phyloP scores from a whole-genome alignment of 2,113 vertebrate species.

The Propithecus coquereli region DNA sequence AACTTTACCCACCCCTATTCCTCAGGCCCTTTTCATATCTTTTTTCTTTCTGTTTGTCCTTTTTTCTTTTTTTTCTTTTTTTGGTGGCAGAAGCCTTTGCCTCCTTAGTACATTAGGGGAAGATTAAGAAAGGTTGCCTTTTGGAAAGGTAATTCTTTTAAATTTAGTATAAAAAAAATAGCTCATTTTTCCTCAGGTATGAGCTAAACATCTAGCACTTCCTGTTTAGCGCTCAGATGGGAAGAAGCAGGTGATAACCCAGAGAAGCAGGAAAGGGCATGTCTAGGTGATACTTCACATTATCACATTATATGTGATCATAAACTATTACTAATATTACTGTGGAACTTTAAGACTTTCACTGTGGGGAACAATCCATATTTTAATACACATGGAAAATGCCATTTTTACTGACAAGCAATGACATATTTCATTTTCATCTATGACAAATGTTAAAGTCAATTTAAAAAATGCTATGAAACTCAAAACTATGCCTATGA shows the following conservation, averaged over 20 bases:
- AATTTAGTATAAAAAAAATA: not conserved
- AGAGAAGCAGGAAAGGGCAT: not conserved
- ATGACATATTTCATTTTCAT: slow-evolving; percentile 36
- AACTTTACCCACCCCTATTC: not conserved
- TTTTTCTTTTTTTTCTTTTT: too few relatives aligned
- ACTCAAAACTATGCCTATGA: not conserved
- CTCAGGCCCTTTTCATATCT: not conserved
- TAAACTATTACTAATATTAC: not conserved
- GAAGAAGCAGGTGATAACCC: not conserved
- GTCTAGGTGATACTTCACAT: not conserved
- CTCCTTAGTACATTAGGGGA: not conserved
- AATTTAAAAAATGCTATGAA: not conserved
- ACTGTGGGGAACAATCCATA: not conserved
- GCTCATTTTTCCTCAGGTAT: not conserved
- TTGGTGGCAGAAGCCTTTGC: not conserved
- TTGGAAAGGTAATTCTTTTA: not conserved
- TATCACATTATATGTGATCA: not conserved
- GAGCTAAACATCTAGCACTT: not conserved
- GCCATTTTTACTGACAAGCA: not conserved
- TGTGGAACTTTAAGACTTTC: not conserved
- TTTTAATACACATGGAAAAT: not conserved
- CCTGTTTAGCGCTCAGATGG: not conserved
- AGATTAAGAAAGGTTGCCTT: not conserved
- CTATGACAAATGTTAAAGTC: not conserved
- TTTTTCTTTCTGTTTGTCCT: too few relatives aligned